Evolutionary conservation across 30 jellyfish, hydroid and myxozoan genomes (phyloP), one percentile per base, ranked within the genome.

Genomic region (Turritopsis dohrnii): DNA sequence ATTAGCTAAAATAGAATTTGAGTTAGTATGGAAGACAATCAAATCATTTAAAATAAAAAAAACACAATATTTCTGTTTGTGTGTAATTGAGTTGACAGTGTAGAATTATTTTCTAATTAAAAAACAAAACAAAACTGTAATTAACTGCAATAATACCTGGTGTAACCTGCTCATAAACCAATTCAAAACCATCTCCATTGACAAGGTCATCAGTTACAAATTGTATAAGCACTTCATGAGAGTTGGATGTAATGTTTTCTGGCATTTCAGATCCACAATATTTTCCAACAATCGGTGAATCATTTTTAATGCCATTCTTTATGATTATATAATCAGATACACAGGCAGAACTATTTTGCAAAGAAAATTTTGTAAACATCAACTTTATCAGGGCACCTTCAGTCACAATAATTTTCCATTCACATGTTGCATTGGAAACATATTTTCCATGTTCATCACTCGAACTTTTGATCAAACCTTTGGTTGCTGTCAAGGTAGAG

Each of bases 291-390:
- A 69, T 27, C 28, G 77, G 28, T 69, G 77, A 69, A 69, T 69
- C 77, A n/a, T 23, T 23, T 69, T n/a, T n/a, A 7, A 9, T 69
- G 31, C 77, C 77, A 19, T 69, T 69, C 30, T 69, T 69, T 7
- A 69, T 27, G 30, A 69, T 0, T 7, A 90, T 88, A 71, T 77
- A 90, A 54, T 90, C 97, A 27, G 71, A 81, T 21, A 84, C 52
- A 86, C 97, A 90, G 1, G 29, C 52, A 8, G 52, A n/a, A 66
- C 86, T 91, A 7, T 18, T 71, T 83, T 90, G 92, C 21, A 90
- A 83, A 19, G 76, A 29, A 79, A 90, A 90, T 21, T 89, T 71
- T 8, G 89, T 81, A 83, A 90, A 90, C 29, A 53, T 84, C 18
- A 90, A 83, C 25, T 83, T 84, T 20, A 90, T 84, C 65, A 7